Percentiles rank a stretch among this genome's conserved stretches.
Conservation (phyloP, 2,888 invertebrate species). For the Aquatica leii region DNA sequence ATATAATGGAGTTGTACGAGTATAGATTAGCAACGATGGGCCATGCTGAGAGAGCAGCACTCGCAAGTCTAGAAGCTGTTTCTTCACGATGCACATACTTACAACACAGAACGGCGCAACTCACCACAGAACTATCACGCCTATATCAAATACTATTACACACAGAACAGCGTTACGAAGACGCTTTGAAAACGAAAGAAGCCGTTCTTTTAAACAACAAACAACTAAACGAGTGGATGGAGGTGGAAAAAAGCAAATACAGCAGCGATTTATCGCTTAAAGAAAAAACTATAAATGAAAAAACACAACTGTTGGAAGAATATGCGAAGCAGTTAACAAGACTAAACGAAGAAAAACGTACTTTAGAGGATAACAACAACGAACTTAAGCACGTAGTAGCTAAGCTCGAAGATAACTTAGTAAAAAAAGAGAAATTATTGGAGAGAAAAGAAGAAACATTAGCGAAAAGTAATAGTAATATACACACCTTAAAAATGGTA, state of each 20-base stretch:
- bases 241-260: conserved; percentile 45
- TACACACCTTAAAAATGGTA: conserved; percentile 51
- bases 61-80: conserved; percentile 64
- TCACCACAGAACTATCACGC: conserved; percentile 61
- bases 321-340: conserved; percentile 42
- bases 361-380: conserved; percentile 47
- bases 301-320: conserved; percentile 40
- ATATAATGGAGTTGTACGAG: conserved; percentile 77
- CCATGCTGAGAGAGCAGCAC: conserved; percentile 62
- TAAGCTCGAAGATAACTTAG: conserved; percentile 53
- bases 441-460: conserved; percentile 52
- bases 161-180: conserved; percentile 63
- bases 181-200: conserved; percentile 48
- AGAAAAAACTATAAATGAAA: conserved; percentile 47
- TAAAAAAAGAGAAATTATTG: conserved; percentile 51
- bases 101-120: conserved; percentile 62
- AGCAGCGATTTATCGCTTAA: conserved; percentile 42
- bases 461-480: conserved; percentile 46
- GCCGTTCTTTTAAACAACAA: conserved; percentile 19
- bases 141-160: conserved; percentile 63
- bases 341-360: conserved; percentile 38
- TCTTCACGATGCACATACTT: conserved; percentile 62
- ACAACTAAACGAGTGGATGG: conserved; percentile 36
- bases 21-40: conserved; percentile 70
- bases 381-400: conserved; percentile 47